phyloP scores from a whole-genome alignment of 1,140 invertebrate genomes.

The Drosophila guanche region DNA sequence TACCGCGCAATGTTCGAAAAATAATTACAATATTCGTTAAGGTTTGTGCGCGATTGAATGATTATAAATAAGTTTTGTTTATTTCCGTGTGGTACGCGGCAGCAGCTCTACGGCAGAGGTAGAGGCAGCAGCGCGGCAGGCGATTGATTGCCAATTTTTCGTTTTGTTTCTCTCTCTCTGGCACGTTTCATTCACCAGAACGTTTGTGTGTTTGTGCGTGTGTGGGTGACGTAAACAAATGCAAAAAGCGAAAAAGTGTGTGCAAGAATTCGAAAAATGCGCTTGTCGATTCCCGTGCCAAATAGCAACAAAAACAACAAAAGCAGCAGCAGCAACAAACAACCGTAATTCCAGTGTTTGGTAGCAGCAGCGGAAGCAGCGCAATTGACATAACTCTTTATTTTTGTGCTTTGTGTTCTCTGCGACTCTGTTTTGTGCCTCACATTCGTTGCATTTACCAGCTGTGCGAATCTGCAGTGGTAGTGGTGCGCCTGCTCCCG shows the following conservation, averaged over 20 bases:
- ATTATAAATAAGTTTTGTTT: constrained; percentile 39
- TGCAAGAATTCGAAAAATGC: constrained; percentile 58
- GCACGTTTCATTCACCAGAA: constrained; percentile 41
- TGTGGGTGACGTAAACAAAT: constrained; percentile 73
- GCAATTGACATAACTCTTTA: constrained; percentile 45
- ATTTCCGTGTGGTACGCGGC: constrained; percentile 12
- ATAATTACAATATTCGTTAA: too few relatives aligned
- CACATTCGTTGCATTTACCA: constrained; percentile 63
- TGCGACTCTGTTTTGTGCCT: constrained; percentile 64
- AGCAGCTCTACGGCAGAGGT: constrained; percentile 1
- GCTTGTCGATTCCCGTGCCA: constrained; percentile 65
- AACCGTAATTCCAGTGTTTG: constrained; percentile 2
- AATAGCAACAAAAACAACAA: constrained; percentile 44
- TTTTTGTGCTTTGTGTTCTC: constrained; percentile 58
- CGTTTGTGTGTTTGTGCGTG: constrained; percentile 26
- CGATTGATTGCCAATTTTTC: constrained; percentile 19
- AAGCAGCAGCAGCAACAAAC: constrained; percentile 1
- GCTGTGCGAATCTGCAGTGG: constrained; percentile 53
- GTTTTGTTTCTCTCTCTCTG: constrained; percentile 36
- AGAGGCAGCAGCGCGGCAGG: constrained; percentile 18
- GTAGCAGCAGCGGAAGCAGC: neutral
- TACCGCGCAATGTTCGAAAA: constrained; percentile 2
- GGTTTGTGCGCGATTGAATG: too few relatives aligned
- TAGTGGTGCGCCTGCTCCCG: constrained; percentile 22
- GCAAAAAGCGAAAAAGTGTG: constrained; percentile 45